Evolutionary conservation across 2,113 vertebrate genomes (phyloP).

Genomic region (Clarias magur): DNA sequence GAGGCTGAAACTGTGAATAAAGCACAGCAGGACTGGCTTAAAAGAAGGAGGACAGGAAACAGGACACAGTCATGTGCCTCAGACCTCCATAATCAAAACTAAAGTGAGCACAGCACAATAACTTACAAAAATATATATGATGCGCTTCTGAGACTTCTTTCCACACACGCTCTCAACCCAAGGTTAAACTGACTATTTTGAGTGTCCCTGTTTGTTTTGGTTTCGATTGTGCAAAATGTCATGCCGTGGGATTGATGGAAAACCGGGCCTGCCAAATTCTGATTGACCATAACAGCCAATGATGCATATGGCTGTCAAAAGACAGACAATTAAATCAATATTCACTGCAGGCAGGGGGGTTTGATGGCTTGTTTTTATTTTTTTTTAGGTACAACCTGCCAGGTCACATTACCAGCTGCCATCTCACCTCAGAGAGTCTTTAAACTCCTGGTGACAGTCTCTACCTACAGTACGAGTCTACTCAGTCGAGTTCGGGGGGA

Average conservation of each 20-base stretch:
- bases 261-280: slow-evolving; percentile 87
- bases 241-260: slow-evolving; percentile 88
- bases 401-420: slow-evolving; percentile 75
- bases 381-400: slow-evolving; percentile 79
- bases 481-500: slow-evolving; percentile 33
- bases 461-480: slow-evolving; percentile 78
- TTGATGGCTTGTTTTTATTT: slow-evolving; percentile 86
- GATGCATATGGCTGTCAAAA: slow-evolving; percentile 98
- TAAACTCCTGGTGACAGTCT: slow-evolving; percentile 39
- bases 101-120: neutral
- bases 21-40: neutral
- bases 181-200: slow-evolving; percentile 1
- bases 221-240: slow-evolving; percentile 88
- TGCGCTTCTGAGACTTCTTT: slow-evolving; percentile 2
- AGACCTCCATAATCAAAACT: neutral
- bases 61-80: neutral
- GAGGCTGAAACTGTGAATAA: slow-evolving; percentile 35
- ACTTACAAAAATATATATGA: neutral
- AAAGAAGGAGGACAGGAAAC: neutral
- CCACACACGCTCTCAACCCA: neutral
- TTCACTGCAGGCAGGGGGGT: slow-evolving; percentile 83
- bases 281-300: slow-evolving; percentile 96
- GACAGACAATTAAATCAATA: slow-evolving; percentile 99
- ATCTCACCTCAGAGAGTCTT: slow-evolving; percentile 85
- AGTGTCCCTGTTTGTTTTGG: slow-evolving; percentile 50